Evolutionary conservation across 2,888 invertebrate genomes (phyloP).

Genomic region (Xestoiulus laeticollis): DNA sequence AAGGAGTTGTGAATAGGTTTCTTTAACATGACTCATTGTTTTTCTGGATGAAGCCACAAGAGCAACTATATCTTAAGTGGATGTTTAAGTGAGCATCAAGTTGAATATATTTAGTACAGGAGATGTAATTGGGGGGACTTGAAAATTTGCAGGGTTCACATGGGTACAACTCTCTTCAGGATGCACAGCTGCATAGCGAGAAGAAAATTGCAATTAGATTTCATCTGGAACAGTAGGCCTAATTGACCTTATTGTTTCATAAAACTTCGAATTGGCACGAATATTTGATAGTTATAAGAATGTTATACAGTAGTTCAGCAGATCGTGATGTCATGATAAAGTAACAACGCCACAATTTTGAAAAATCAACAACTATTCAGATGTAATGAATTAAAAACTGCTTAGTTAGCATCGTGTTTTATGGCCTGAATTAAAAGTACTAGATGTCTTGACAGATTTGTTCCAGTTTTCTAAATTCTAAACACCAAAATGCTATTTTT

Average conservation of each 20-base stretch:
- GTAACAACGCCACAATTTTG: too few relatives aligned
- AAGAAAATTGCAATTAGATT: neutral
- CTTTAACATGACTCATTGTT: neutral
- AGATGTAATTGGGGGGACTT: neutral
- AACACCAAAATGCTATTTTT: neutral
- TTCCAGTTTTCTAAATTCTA: neutral
- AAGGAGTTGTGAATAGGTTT: neutral
- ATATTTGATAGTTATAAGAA: neutral
- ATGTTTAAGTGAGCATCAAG: conserved; percentile 27
- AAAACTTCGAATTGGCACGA: neutral
- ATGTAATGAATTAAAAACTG: too few relatives aligned
- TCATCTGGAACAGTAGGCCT: neutral
- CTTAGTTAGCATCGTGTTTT: too few relatives aligned
- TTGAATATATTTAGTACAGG: too few relatives aligned
- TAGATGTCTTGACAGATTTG: neutral
- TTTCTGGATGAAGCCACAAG: neutral
- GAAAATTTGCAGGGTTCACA: neutral
- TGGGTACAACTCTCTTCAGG: neutral
- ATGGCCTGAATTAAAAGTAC: too few relatives aligned
- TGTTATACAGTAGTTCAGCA: neutral
- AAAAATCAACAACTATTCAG: too few relatives aligned
- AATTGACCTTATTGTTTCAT: too few relatives aligned
- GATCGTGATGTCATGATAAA: neutral
- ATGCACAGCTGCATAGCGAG: neutral
- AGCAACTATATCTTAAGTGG: neutral